These are phyloP conservation scores for Erethizon dorsatum DNA, from an alignment of 2,797 vertebrate species.

Conservation along the genomic window DNA sequence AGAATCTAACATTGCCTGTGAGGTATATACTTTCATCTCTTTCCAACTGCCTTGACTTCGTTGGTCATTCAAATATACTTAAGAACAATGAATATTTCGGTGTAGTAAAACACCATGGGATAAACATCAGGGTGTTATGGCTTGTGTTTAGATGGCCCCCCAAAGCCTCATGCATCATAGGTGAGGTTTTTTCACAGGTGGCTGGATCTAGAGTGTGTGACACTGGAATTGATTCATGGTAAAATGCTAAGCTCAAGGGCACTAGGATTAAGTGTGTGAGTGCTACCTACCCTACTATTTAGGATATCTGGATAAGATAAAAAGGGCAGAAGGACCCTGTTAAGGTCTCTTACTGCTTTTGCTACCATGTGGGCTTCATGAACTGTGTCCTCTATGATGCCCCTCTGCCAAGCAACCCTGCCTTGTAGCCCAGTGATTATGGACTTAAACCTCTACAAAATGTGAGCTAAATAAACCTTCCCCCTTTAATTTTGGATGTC, in stretches of 20 bases:
- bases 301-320: not conserved
- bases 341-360: not conserved
- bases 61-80: slow-evolving; percentile 21
- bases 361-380: not conserved
- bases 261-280: not conserved
- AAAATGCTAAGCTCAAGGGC: not conserved
- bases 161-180: not conserved
- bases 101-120: not conserved
- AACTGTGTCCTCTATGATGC: not conserved
- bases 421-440: not conserved
- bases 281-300: not conserved
- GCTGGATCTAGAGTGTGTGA: not conserved
- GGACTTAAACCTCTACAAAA: not conserved
- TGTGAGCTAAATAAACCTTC: not conserved
- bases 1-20: not conserved
- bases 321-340: not conserved
- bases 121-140: not conserved
- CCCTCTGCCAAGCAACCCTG: not conserved
- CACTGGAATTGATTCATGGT: not conserved
- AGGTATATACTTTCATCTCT: not conserved
- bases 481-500: not conserved
- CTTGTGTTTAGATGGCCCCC: not conserved
- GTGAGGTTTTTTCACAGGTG: not conserved
- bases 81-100: slow-evolving; percentile 22
- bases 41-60: not conserved